These are phyloP conservation scores for Drosophila lowei DNA, from an alignment of 1,140 invertebrate species.

Conservation along the genomic window DNA sequence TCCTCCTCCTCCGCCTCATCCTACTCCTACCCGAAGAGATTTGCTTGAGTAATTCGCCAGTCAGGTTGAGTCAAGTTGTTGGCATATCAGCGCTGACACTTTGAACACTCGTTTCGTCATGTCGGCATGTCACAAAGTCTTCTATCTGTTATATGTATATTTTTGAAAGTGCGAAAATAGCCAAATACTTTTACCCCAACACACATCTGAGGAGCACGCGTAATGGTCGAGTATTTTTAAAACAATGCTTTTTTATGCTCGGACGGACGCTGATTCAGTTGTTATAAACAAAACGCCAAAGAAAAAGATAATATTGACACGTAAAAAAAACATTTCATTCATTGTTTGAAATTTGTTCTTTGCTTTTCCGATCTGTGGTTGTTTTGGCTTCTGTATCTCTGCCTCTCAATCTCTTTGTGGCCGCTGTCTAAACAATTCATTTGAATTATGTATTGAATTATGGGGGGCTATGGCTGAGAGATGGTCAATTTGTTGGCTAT, in stretches of 20 bases:
- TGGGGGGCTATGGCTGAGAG: slow-evolving; percentile 28
- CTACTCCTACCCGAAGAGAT: slow-evolving; percentile 2
- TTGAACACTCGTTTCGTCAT: slow-evolving; percentile 73
- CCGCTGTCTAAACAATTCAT: slow-evolving; percentile 45
- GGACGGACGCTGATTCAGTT: slow-evolving; percentile 48
- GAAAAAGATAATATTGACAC: slow-evolving; percentile 74
- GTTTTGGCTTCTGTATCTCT: slow-evolving; percentile 12
- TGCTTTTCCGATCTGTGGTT: slow-evolving; percentile 20
- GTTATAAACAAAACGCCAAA: slow-evolving; percentile 67
- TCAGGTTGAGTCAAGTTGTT: slow-evolving; percentile 70
- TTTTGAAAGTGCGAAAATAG: slow-evolving; percentile 58
- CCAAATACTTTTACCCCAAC: slow-evolving; percentile 8
- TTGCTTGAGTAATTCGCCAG: slow-evolving; percentile 59
- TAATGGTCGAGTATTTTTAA: slow-evolving; percentile 64
- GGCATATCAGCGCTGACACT: slow-evolving; percentile 76
- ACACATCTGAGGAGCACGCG: slow-evolving; percentile 26
- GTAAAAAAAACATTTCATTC: slow-evolving; percentile 77
- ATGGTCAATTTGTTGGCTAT: slow-evolving; percentile 27
- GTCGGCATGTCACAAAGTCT: slow-evolving; percentile 73
- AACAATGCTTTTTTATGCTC: slow-evolving; percentile 73
- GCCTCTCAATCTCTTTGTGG: neutral
- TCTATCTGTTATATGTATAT: slow-evolving; percentile 44
- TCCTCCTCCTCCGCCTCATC: neutral
- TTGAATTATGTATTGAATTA: slow-evolving; percentile 27
- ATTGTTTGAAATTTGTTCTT: slow-evolving; percentile 61